These are phyloP conservation scores for Meloidogyne chitwoodi DNA, from an alignment of 1,140 invertebrate species.

Conservation along the genomic window DNA sequence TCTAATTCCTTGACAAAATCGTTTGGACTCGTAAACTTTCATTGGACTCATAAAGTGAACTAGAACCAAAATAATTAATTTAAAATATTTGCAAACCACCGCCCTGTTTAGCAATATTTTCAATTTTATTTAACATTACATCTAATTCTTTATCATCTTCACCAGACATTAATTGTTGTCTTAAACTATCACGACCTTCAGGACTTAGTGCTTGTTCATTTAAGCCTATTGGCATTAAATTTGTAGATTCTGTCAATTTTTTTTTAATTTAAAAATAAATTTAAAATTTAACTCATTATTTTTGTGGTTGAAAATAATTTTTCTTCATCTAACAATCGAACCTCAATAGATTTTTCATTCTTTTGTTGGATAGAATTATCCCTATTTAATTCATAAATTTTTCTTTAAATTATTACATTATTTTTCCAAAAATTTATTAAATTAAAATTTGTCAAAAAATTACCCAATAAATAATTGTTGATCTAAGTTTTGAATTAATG, in stretches of 20 bases:
- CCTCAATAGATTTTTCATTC: not conserved
- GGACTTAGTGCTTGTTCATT: slow-evolving; percentile 18
- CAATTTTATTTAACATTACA: slow-evolving; percentile 21
- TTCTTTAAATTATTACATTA: no score
- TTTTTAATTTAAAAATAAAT: not conserved
- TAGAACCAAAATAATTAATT: no score
- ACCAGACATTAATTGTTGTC: slow-evolving; percentile 16
- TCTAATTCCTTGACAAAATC: no score
- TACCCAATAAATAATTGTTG: not conserved
- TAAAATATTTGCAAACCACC: not conserved
- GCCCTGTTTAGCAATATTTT: slow-evolving; percentile 7
- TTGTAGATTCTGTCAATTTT: not conserved
- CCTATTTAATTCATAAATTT: not conserved
- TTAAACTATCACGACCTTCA: slow-evolving; percentile 27
- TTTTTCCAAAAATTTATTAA: no score
- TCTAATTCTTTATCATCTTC: slow-evolving; percentile 34
- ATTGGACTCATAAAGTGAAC: no score
- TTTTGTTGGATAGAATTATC: not conserved
- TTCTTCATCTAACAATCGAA: not conserved
- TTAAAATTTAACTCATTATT: not conserved
- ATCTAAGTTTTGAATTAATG: not conserved
- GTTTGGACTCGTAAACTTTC: no score
- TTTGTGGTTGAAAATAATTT: no score
- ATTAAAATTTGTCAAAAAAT: no score
- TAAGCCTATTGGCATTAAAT: slow-evolving; percentile 34